Evolutionary conservation across 2,113 vertebrate species (phyloP).

Genomic region (Pangasianodon gigas): DNA sequence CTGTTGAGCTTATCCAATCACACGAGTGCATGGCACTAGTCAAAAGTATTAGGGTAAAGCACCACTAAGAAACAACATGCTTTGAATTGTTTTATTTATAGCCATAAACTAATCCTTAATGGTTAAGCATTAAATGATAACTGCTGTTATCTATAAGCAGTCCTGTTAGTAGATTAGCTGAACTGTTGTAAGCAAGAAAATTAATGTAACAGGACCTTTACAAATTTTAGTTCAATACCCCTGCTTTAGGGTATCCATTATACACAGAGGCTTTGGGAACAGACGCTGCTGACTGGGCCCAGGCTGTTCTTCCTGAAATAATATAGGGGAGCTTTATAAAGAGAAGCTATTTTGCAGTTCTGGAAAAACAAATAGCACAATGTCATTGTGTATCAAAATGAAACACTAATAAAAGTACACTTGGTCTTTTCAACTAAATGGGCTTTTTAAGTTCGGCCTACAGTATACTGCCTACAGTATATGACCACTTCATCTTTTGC

Average conservation of each 20-base stretch:
- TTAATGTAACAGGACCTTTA: background rate
- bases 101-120: background rate
- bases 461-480: background rate
- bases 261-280: constrained; percentile 31
- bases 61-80: background rate
- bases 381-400: constrained; percentile 31
- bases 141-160: background rate
- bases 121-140: background rate
- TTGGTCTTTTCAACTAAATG: background rate
- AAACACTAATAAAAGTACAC: constrained; percentile 46
- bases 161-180: background rate
- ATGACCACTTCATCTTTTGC: background rate
- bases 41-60: background rate
- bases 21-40: background rate
- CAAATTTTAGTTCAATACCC: background rate
- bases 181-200: background rate
- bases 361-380: constrained; percentile 18
- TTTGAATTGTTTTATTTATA: background rate
- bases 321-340: constrained; percentile 4
- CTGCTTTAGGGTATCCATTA: background rate
- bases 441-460: background rate
- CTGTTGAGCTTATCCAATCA: background rate
- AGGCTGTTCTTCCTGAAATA: background rate
- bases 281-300: background rate
- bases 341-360: background rate